Conservation (phyloP, 1,140 invertebrate species). For the Agrypnia vestita region DNA sequence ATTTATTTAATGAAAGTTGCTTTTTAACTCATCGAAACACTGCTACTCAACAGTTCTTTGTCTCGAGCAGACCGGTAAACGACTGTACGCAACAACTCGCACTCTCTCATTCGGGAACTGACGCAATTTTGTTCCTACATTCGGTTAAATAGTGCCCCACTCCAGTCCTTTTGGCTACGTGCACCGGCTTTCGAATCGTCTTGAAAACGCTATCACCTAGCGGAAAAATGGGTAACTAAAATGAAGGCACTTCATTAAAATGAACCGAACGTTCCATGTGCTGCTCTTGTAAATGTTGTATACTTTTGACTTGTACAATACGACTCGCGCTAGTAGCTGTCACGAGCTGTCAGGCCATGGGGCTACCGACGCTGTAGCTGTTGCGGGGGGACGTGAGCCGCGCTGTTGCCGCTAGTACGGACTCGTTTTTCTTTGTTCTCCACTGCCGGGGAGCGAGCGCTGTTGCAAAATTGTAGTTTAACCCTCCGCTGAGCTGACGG, state of each 20-base stretch:
- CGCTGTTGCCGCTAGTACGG: conserved; percentile 47
- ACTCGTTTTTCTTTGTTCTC: conserved; percentile 58
- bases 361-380: conserved; percentile 21
- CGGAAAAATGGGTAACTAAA: conserved; percentile 7
- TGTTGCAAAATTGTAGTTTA: conserved; percentile 45
- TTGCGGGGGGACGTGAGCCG: conserved; percentile 26
- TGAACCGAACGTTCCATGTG: background rate
- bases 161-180: conserved; percentile 48
- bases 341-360: conserved; percentile 8
- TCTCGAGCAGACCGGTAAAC: conserved; percentile 30
- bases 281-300: background rate
- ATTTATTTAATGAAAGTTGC: conserved; percentile 29
- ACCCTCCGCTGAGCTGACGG: conserved; percentile 13
- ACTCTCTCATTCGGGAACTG: conserved; percentile 51
- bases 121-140: conserved; percentile 49
- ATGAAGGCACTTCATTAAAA: conserved; percentile 4
- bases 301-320: background rate
- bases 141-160: conserved; percentile 56
- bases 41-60: conserved; percentile 48
- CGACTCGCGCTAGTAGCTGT: background rate
- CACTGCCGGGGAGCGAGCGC: conserved; percentile 46
- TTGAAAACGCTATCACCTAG: conserved; percentile 18
- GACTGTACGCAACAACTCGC: conserved; percentile 14
- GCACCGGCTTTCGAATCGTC: conserved; percentile 42
- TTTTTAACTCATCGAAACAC: conserved; percentile 47